Percentiles rank a stretch among this genome's conserved stretches.
phyloP scores from a whole-genome alignment of 2,113 vertebrate genomes.

The Otolemur garnettii region DNA sequence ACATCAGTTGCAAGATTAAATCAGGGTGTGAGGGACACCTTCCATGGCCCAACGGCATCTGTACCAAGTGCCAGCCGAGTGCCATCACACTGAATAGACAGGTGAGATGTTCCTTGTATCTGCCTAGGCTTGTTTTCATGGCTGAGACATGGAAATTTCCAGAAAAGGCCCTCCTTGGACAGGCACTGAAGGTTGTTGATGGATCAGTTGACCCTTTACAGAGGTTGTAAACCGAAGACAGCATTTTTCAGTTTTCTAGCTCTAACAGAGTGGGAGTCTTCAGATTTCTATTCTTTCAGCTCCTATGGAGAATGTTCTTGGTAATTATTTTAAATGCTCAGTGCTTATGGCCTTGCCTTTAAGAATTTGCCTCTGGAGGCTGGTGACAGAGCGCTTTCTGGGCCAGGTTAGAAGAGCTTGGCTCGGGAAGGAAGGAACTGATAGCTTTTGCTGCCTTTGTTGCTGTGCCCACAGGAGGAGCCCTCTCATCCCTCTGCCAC shows the following conservation, averaged over 20 bases:
- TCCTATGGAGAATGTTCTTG: background rate
- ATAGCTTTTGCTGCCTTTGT: background rate
- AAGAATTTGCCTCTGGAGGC: background rate
- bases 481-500: accelerated
- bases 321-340: background rate
- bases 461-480: background rate
- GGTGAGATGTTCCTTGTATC: constrained; percentile 85
- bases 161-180: background rate
- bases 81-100: constrained; percentile 98
- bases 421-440: background rate
- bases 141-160: background rate
- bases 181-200: background rate
- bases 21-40: constrained; percentile 98
- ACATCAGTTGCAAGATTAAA: constrained; percentile 99
- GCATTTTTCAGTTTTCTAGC: background rate
- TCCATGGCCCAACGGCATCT: constrained; percentile 99
- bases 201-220: background rate
- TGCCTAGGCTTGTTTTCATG: background rate
- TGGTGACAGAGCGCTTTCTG: too few relatives aligned
- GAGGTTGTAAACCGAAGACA: background rate
- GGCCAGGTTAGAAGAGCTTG: background rate
- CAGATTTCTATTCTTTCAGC: background rate
- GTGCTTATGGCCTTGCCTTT: background rate
- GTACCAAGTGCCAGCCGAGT: constrained; percentile 99
- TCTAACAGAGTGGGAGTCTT: background rate